phyloP scores from a whole-genome alignment of 2,888 invertebrate species.

The Phyllotreta cruciferae region DNA sequence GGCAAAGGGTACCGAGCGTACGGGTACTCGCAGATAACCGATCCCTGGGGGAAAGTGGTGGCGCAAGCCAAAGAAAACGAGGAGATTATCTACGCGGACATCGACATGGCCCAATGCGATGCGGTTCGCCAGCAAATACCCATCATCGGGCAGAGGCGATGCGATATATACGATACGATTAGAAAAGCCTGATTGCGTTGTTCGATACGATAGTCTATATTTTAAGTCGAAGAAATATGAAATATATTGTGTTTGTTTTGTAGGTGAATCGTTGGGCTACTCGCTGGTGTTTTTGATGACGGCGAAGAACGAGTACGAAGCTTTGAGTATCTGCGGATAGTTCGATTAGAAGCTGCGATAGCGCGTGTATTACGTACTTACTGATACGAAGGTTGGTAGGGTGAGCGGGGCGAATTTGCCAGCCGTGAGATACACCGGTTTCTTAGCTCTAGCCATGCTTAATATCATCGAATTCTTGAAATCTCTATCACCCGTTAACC shows the following conservation, averaged over 20 bases:
- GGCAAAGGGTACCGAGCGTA: conserved; percentile 82
- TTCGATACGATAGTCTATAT: too few species aligned
- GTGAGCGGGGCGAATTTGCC: conserved; percentile 56
- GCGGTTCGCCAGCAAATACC: conserved; percentile 88
- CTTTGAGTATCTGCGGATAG: conserved; percentile 48
- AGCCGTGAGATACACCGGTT: conserved; percentile 52
- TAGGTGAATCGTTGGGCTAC: not conserved
- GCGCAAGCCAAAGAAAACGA: conserved; percentile 74
- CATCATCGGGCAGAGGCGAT: conserved; percentile 62
- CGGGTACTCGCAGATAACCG: conserved; percentile 84
- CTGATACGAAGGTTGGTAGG: conserved; percentile 52
- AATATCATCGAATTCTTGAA: conserved; percentile 53
- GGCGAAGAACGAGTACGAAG: conserved; percentile 48
- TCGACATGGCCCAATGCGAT: conserved; percentile 76
- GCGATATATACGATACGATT: conserved; percentile 73
- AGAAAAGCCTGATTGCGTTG: conserved; percentile 22
- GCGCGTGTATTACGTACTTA: conserved; percentile 41
- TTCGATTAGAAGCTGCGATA: too few species aligned
- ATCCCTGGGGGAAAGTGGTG: conserved; percentile 84
- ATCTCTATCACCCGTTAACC: conserved; percentile 47
- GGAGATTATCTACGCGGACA: conserved; percentile 74
- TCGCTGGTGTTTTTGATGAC: conserved; percentile 43
- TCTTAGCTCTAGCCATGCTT: conserved; percentile 53
- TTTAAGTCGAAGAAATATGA: too few species aligned
- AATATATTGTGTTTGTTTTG: too few species aligned